These are phyloP conservation scores for Drosophila monieri DNA, from an alignment of 2,888 invertebrate genomes.

Conservation along the genomic window DNA sequence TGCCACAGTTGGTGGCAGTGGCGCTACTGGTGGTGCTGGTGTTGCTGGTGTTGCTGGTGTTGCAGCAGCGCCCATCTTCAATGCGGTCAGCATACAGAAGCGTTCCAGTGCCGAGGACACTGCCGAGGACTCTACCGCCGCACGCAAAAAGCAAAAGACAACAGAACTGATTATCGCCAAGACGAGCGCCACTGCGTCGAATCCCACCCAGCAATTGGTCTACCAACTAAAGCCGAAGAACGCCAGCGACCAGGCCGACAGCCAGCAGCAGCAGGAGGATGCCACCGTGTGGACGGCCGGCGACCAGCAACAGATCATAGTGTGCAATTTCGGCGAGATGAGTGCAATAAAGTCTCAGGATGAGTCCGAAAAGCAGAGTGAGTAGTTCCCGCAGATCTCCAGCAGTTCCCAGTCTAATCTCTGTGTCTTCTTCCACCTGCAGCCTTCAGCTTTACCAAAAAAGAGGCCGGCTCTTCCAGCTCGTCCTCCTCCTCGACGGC, in stretches of 20 bases:
- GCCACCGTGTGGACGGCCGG: conserved; percentile 17
- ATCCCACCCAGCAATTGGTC: not conserved
- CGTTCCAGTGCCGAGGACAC: conserved; percentile 63
- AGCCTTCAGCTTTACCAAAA: conserved; percentile 75
- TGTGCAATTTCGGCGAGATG: conserved; percentile 59
- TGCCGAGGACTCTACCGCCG: conserved; percentile 50
- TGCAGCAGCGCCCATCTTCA: conserved; percentile 56
- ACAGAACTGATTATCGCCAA: not conserved
- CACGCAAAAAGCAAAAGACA: not conserved
- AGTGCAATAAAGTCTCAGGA: conserved; percentile 59
- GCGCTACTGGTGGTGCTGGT: not conserved
- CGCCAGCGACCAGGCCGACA: not conserved
- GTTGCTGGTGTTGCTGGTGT: conserved; percentile 35
- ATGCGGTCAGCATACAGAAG: conserved; percentile 70
- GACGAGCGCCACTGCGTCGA: not conserved
- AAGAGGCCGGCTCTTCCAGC: conserved; percentile 54
- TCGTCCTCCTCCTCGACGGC: conserved; percentile 64
- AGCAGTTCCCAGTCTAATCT: not conserved
- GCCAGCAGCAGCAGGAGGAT: conserved; percentile 12
- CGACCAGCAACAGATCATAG: conserved; percentile 34
- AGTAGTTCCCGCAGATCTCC: conserved; percentile 11
- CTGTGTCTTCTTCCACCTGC: not conserved
- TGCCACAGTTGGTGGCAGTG: conserved; percentile 7
- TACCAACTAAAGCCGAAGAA: not conserved
- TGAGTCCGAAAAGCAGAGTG: conserved; percentile 68